Evolutionary conservation across 2,888 invertebrate species (phyloP).

Genomic region (Drosophila siamana): DNA sequence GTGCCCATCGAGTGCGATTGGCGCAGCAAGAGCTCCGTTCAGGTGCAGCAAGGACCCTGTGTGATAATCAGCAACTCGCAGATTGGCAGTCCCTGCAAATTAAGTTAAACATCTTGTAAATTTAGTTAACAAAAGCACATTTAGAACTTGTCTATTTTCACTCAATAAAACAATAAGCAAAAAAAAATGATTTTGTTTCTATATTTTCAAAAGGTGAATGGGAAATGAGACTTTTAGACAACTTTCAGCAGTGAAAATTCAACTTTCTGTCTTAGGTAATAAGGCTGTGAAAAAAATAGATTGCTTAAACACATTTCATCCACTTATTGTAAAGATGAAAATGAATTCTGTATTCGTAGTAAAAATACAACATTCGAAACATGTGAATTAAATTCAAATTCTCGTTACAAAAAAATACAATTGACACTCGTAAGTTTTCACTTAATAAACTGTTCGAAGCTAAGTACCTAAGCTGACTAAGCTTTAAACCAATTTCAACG

Average conservation of each 20-base stretch:
- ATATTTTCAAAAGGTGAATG: background rate
- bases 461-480: too few relatives aligned
- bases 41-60: background rate
- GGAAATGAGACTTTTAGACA: background rate
- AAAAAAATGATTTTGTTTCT: background rate
- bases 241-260: background rate
- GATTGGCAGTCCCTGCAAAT: background rate
- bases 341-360: too few relatives aligned
- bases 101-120: background rate
- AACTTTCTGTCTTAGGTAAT: too few relatives aligned
- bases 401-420: too few relatives aligned
- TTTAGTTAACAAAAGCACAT: background rate
- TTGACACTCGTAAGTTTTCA: too few relatives aligned
- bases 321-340: too few relatives aligned
- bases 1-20: conserved; percentile 69
- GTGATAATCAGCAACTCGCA: background rate
- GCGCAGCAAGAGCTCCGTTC: background rate
- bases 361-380: background rate
- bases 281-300: too few relatives aligned
- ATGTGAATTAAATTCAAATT: too few relatives aligned
- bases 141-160: background rate
- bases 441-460: too few relatives aligned
- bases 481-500: too few relatives aligned
- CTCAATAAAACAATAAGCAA: background rate
- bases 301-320: too few relatives aligned